A percentile compares a stretch with the other conserved stretches of the same genome.
phyloP scores from a whole-genome alignment of 1,140 invertebrate genomes.

The Drosophila sp. region DNA sequence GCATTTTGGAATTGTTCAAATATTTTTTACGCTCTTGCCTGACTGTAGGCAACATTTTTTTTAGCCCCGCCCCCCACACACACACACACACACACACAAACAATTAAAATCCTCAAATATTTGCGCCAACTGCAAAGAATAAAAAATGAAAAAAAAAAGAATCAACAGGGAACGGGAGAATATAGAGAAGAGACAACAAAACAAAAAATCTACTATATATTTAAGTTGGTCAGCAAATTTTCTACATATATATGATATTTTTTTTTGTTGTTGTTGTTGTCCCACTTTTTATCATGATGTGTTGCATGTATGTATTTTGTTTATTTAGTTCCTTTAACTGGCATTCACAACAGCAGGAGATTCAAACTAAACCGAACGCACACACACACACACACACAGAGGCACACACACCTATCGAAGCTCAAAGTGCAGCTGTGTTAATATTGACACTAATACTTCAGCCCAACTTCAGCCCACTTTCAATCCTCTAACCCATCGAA shows the following conservation, averaged over 20 bases:
- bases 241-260: background rate
- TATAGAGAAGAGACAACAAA: background rate
- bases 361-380: conserved; percentile 5
- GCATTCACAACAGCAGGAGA: conserved; percentile 3
- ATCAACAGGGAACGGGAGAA: conserved; percentile 27
- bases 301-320: conserved; percentile 5
- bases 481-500: background rate
- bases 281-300: conserved; percentile 13
- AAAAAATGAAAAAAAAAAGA: conserved; percentile 9
- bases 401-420: background rate
- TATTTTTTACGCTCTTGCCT: conserved; percentile 57
- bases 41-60: conserved; percentile 38
- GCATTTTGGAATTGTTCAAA: conserved; percentile 81
- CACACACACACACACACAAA: conserved; percentile 49
- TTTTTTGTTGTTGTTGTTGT: background rate
- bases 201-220: conserved; percentile 6
- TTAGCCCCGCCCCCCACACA: conserved; percentile 16
- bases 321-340: conserved; percentile 16
- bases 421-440: conserved; percentile 18
- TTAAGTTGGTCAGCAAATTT: conserved; percentile 12
- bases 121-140: conserved; percentile 15
- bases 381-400: conserved; percentile 9
- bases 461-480: background rate
- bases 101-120: conserved; percentile 70
- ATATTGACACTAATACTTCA: conserved; percentile 23